Conservation (phyloP, 2,113 vertebrate genomes). For the Pongo pygmaeus region DNA sequence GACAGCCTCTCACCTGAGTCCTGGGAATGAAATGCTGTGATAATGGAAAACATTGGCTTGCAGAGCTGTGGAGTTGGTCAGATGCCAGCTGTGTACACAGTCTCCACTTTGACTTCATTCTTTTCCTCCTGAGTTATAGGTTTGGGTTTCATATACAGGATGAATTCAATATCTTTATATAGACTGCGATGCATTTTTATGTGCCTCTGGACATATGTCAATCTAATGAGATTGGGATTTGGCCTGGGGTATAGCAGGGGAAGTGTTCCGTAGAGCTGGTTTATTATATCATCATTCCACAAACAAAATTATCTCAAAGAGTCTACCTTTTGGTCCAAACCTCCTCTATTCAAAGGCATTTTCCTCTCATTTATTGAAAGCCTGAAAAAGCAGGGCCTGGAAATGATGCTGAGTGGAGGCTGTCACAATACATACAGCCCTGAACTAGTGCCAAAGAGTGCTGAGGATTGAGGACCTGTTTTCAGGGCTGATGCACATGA, state of each 20-base stretch:
- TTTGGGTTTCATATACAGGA: constrained; percentile 46
- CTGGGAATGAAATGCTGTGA: neutral
- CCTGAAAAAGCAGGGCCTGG: neutral
- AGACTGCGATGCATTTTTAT: neutral
- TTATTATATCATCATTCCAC: constrained; percentile 65
- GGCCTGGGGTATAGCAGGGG: neutral
- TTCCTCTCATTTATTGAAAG: constrained; percentile 19
- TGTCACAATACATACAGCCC: neutral
- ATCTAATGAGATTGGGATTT: constrained; percentile 38
- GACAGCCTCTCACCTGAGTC: neutral
- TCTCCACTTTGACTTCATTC: constrained; percentile 12
- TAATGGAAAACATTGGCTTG: neutral
- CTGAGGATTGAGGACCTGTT: neutral
- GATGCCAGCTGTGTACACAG: neutral
- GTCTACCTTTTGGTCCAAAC: constrained; percentile 16
- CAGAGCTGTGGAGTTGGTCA: neutral
- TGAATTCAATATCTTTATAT: neutral
- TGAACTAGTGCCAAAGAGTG: neutral
- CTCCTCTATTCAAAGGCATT: constrained; percentile 25
- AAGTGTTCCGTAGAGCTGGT: constrained; percentile 37
- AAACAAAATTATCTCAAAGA: constrained; percentile 68
- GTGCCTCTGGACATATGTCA: neutral
- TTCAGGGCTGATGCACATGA: neutral
- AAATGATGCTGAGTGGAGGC: neutral
- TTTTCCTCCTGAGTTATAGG: constrained; percentile 68